Base-by-base conservation (phyloP, 2,113 vertebrate species). In the Lophotis ruficrista region DNA sequence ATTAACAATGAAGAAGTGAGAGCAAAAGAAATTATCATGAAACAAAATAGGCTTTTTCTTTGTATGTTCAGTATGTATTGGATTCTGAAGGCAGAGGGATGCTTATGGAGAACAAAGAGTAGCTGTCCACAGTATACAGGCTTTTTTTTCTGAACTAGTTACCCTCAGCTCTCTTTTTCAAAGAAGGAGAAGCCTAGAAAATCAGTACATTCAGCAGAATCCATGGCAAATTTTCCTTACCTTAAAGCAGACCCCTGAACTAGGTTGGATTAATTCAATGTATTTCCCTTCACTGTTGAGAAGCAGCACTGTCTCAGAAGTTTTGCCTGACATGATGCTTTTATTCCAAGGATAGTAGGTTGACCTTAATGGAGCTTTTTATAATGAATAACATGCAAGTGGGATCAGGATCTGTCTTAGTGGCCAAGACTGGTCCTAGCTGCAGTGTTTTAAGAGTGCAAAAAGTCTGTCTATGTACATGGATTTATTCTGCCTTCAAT, bases 401-500 rank as follows among this genome's bases (percentile, higher is more conserved):
- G 80, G 77, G 66, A 61, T 82, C 65, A 83, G 33, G 25, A 37
- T 72, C 66, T 75, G 38, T 76, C 73, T 62, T 65, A 15, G 14
- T 77, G 83, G 43, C 47, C 76, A 78, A 68, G 48, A 43, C 51
- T 81, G 33, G 22, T 60, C 56, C 83, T 54, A 75, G 47, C 3
- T 86, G 31, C 47, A 66, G 14, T 61, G 56, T 73, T 90, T 53
- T 68, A 56, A 81, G 51, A 64, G 21, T 69, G 24, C 10, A 45
- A 73, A 27, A 91, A 83, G 54, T 35, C 65, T 68, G 2, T 48
- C 45, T 69, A 1, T 64, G 15, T 79, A 3, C 58, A 38, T 43
- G 11, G 35, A 73, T 90, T 96, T 91, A 53, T 80, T 80, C 35
- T 88, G 58, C 37, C 57, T 76, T 79, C 53, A 41, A 28, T 71